Evolutionary conservation across 1,140 invertebrate species (phyloP).

Genomic region (Diorhabda sublineata): DNA sequence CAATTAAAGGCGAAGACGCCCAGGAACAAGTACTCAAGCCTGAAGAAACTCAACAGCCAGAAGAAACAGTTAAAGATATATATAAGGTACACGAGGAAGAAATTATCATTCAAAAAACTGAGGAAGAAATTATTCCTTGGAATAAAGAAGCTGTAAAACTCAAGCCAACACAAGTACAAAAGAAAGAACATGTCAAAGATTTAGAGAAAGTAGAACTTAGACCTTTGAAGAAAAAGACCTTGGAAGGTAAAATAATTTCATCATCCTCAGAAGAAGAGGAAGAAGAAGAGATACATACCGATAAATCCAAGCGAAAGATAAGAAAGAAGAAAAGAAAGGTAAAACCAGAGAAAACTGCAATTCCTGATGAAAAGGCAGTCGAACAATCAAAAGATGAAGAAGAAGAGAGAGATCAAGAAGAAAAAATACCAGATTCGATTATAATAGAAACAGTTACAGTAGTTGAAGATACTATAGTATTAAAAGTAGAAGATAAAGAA

Average conservation of each 20-base stretch:
- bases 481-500: slow-evolving; percentile 41
- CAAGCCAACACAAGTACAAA: slow-evolving; percentile 51
- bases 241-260: background rate
- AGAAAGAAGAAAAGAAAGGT: slow-evolving; percentile 29
- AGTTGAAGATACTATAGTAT: slow-evolving; percentile 43
- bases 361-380: slow-evolving; percentile 8
- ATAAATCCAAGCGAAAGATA: slow-evolving; percentile 10
- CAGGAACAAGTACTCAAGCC: slow-evolving; percentile 5
- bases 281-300: background rate
- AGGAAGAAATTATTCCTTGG: slow-evolving; percentile 36
- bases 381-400: slow-evolving; percentile 22
- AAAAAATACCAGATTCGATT: slow-evolving; percentile 22
- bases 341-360: slow-evolving; percentile 23
- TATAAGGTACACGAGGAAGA: slow-evolving; percentile 45
- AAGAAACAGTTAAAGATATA: slow-evolving; percentile 44
- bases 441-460: slow-evolving; percentile 44
- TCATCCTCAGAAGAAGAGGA: background rate
- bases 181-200: slow-evolving; percentile 40
- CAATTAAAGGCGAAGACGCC: slow-evolving; percentile 15
- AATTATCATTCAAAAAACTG: slow-evolving; percentile 30
- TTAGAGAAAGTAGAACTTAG: slow-evolving; percentile 49
- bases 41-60: slow-evolving; percentile 19
- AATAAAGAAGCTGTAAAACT: slow-evolving; percentile 46
- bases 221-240: slow-evolving; percentile 32
- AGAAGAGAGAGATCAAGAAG: slow-evolving; percentile 30